Evolutionary conservation across 1,140 invertebrate genomes (phyloP), one percentile per base, ranked within the genome.

Genomic region (Dicyema japonicum): DNA sequence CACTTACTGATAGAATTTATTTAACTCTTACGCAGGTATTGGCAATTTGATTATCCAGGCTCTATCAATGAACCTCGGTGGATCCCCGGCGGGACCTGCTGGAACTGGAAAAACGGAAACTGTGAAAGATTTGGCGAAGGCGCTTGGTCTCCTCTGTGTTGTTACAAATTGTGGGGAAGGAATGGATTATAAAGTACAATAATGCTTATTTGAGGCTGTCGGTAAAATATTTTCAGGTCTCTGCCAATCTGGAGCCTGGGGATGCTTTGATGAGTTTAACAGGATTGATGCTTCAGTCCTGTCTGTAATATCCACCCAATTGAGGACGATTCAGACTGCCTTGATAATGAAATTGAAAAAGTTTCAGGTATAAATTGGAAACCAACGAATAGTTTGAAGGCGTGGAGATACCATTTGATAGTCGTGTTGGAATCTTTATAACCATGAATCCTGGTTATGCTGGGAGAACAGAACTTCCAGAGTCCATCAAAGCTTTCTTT

Each of bases 401-500:
- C 3, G 59, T 65, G 40, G 66, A 74, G 37, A 75, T 78, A 24
- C 50, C 48, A 5, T 39, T 82, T 38, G 69, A 80, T 45, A 46
- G 54, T 5, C 70, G 72, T 52, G 66, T 76, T 9, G 72, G 72
- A 2, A 66, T 78, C 27, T 82, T 80, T 40, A 74, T 78, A 21
- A 78, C 72, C 5, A 76, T 80, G 70, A 78, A 78, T 57, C 71
- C 71, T 0, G 72, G 70, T 4, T 75, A 78, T 42, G 69, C 70
- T 0, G 70, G 72, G 1, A 60, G 71, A 24, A 76, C 70, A 0
- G 70, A 78, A 40, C 48, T 80, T 16, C 72, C 72, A 0, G 72
- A 78, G 46, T 74, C 70, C 0, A 67, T 82, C 1, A 80, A 80
- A 44, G 67, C 69, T 0, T 45, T 76, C 0, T 82, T 78, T 45